Base-by-base conservation (phyloP, 2,888 invertebrate species). In the Drosophila robusta region DNA sequence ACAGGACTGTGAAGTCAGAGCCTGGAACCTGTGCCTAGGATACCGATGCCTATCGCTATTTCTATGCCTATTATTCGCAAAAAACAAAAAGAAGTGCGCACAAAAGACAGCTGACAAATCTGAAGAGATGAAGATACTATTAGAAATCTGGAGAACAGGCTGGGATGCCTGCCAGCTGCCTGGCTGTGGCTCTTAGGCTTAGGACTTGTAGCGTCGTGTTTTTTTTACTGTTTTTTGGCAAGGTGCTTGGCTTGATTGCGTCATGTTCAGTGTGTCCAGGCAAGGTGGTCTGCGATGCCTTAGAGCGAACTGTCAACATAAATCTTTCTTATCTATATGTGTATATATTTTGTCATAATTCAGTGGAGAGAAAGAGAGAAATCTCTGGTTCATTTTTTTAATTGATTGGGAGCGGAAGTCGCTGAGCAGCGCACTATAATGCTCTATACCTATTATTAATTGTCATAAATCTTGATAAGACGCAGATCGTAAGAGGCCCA, bases 381-480 rank as follows among this genome's bases (percentile, higher is more conserved):
- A 45, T 61, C 18, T 26, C n/a, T 42, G 50, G 56, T 29, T 45
- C 57, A 42, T 49, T 50, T 62, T 70, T 80, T 77, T 75, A 83
- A 86, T 86, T 88, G 84, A 88, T 84, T 76, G 73, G 82, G 76
- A 85, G 78, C 87, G 87, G 84, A 87, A 82, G 75, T 87, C 60
- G 75, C 44, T 51, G 62, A 69, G 62, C 54, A 47, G 46, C 54
- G 55, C 12, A 39, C 22, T 34, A 39, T 57, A 42, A 49, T 52
- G 49, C 36, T 26, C 7, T 39, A 81, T 68, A 89, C 91, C 91
- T 91, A 88, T 91, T 91, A 91, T 91, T 91, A 91, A 90, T 90
- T 91, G 91, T 85, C 90, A 91, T 91, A 91, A 91, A 91, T 91
- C 91, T 91, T 89, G 89, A 89, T 88, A 70, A 81, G 89, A 44